A percentile compares a stretch with the other conserved stretches of the same genome.
phyloP scores from a whole-genome alignment of 2,113 vertebrate species.

The Microtus ochrogaster region DNA sequence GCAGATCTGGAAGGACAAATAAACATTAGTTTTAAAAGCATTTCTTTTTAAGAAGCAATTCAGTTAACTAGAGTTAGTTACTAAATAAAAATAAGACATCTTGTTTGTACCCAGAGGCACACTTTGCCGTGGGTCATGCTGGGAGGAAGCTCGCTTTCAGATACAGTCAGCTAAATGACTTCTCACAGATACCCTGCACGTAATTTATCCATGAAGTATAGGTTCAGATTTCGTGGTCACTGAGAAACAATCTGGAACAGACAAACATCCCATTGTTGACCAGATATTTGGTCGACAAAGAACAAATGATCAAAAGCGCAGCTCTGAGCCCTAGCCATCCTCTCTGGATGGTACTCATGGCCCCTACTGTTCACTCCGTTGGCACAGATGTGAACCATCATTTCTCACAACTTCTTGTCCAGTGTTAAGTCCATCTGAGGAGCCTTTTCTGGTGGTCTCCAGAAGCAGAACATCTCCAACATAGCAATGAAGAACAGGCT shows the following conservation, averaged over 20 bases:
- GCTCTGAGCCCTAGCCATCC: not conserved
- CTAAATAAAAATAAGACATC: conserved; percentile 60
- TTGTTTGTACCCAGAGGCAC: not conserved
- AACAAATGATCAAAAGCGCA: not conserved
- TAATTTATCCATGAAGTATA: not conserved
- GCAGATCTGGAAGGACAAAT: conserved; percentile 70
- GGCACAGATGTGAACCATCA: not conserved
- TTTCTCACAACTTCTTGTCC: not conserved
- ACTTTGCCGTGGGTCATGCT: not conserved
- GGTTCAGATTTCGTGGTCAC: not conserved
- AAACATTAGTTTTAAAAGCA: conserved; percentile 72
- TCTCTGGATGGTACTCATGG: not conserved
- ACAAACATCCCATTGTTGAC: not conserved
- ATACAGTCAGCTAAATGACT: conserved; percentile 12
- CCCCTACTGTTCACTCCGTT: not conserved
- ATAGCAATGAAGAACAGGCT: not conserved
- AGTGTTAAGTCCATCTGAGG: not conserved
- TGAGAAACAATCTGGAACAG: not conserved
- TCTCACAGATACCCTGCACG: not conserved
- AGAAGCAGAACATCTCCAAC: not conserved
- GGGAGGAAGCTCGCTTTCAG: not conserved
- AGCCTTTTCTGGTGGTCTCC: not conserved
- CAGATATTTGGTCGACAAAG: conserved; percentile 6
- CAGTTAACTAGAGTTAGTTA: conserved; percentile 46
- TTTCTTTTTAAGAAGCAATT: conserved; percentile 63